Conservation (phyloP, 2,888 invertebrate genomes). For the Phaedon cochleariae region DNA sequence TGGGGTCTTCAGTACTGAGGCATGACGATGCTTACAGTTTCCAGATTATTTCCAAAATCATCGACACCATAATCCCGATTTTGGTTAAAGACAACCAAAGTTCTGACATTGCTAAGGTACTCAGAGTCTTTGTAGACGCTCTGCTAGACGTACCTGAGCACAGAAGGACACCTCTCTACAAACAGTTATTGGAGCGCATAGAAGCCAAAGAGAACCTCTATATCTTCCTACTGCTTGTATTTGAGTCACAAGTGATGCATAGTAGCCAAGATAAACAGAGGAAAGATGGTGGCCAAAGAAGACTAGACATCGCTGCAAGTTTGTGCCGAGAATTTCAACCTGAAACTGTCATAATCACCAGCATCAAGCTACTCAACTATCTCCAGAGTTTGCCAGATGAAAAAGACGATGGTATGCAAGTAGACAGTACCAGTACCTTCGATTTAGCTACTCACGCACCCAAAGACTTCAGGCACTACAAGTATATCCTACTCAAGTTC, state of each 20-base stretch:
- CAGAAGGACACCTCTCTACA: slow-evolving; percentile 82
- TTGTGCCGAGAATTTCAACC: slow-evolving; percentile 75
- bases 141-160: slow-evolving; percentile 94
- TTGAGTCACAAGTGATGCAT: slow-evolving; percentile 75
- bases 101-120: slow-evolving; percentile 67
- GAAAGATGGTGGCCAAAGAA: slow-evolving; percentile 56
- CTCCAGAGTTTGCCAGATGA: slow-evolving; percentile 73
- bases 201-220: slow-evolving; percentile 72
- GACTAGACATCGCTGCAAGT: slow-evolving; percentile 74
- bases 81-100: slow-evolving; percentile 61
- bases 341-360: slow-evolving; percentile 69
- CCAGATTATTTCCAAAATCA: slow-evolving; percentile 88
- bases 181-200: slow-evolving; percentile 79
- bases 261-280: slow-evolving; percentile 58
- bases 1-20: slow-evolving; percentile 91
- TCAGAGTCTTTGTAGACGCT: slow-evolving; percentile 91
- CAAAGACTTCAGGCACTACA: slow-evolving; percentile 85
- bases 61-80: slow-evolving; percentile 90
- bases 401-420: slow-evolving; percentile 64
- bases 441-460: slow-evolving; percentile 67
- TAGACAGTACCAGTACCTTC: slow-evolving; percentile 67
- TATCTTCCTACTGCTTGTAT: slow-evolving; percentile 74
- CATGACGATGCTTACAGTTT: slow-evolving; percentile 96
- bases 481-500: slow-evolving; percentile 80
- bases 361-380: slow-evolving; percentile 73